Evolutionary conservation across 2,113 vertebrate species (phyloP), one percentile per base, ranked within the genome.

Genomic region (Nannospalax galili): DNA sequence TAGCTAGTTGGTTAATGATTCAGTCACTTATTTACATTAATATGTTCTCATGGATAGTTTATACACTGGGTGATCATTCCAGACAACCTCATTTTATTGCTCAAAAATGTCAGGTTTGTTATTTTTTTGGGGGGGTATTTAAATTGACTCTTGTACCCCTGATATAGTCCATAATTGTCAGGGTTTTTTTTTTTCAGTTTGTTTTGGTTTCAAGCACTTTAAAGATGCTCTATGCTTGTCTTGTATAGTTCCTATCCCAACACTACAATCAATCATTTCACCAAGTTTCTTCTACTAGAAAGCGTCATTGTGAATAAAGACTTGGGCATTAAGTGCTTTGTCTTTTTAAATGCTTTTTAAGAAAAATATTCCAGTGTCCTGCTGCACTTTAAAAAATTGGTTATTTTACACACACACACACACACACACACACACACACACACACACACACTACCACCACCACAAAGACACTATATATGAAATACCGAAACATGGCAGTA

Each of bases 81-180:
- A 70, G 19, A 84, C 4, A 58, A 72, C 62, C 87, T 87, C 84
- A 81, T 93, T 77, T 91, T 81, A 60, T 79, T 78, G 42, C 62
- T 87, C 52, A 67, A 60, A 90, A 56, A 30, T 56, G 28, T 82
- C 20, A 40, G 5, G 7, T 89, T n/a, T n/a, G n/a, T n/a, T n/a
- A n/a, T n/a, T 90, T 92, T 74, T 56, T 77, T 45, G 86, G 24
- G 1, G 30, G 24, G 1, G 5, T 26, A 40, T 16, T 90, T 92
- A 69, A 28, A 9, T 85, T 73, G 32, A 42, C 60, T 67, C 26
- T 26, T 92, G 6, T 88, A 62, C 80, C n/a, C 10, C 40, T 84
- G 52, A 74, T 24, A 65, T 65, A 77, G 20, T 3, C 9, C 37
- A 12, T 92, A 28, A 73, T 77, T 62, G 16, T 70, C 16, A 79